A percentile compares a stretch with the other conserved stretches of the same genome.
Conservation (phyloP, 2,888 invertebrate genomes). For the Scaptomyza parva region DNA sequence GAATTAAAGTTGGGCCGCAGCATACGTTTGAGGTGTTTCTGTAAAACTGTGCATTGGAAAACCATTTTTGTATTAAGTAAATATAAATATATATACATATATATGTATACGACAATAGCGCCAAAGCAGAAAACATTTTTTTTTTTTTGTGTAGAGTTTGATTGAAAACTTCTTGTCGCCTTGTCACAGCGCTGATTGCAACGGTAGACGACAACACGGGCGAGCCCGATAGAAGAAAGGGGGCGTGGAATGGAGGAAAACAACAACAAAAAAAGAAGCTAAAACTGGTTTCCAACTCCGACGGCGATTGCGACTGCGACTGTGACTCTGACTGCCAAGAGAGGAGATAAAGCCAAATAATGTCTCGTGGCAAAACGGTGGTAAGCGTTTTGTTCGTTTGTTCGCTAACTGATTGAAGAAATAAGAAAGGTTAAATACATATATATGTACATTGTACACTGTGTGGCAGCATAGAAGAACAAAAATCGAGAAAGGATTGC, state of each 20-base stretch:
- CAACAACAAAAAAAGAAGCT: conserved; percentile 2
- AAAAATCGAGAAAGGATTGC: conserved; percentile 29
- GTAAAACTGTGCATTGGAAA: conserved; percentile 18
- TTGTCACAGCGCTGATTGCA: conserved; percentile 53
- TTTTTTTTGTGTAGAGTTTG: conserved; percentile 21
- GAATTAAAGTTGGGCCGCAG: neutral
- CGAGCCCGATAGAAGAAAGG: conserved; percentile 26
- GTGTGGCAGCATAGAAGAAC: no score
- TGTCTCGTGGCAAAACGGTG: conserved; percentile 52
- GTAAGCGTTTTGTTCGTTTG: conserved; percentile 19
- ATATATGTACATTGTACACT: conserved; percentile 16
- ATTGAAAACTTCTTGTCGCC: conserved; percentile 59
- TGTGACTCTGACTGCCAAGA: no score
- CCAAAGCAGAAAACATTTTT: conserved; percentile 35
- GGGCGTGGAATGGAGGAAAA: conserved; percentile 26
- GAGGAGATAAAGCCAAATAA: conserved; percentile 38
- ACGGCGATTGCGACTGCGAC: conserved; percentile 12
- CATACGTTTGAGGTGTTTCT: conserved; percentile 31
- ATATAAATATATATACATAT: neutral
- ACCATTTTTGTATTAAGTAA: neutral
- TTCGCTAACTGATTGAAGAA: conserved; percentile 36
- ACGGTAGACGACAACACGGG: conserved; percentile 10
- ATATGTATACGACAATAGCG: conserved; percentile 20
- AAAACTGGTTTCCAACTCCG: conserved; percentile 45
- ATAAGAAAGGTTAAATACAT: conserved; percentile 24